Evolutionary conservation across 2,888 invertebrate species (phyloP).

Genomic region (Microplitis manilae): DNA sequence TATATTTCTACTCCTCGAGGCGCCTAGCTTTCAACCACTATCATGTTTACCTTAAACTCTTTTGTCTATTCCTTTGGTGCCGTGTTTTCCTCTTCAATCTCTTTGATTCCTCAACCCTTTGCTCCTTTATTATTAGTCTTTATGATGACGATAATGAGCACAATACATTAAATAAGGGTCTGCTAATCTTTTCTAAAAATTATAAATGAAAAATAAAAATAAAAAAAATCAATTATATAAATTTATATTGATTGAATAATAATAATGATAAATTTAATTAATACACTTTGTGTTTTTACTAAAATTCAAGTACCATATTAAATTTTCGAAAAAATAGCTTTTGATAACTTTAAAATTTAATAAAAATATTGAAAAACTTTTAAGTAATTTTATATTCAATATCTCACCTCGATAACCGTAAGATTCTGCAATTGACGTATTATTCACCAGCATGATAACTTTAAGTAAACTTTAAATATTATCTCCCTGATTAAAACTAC

Average conservation of each 20-base stretch:
- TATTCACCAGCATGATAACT: constrained; percentile 17
- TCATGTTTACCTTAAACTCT: constrained; percentile 25
- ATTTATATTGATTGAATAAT: not conserved
- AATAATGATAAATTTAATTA: not conserved
- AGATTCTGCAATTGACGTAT: constrained; percentile 27
- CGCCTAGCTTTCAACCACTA: constrained; percentile 11
- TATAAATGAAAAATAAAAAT: not conserved
- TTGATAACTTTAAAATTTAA: not conserved
- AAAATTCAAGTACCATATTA: constrained; percentile 2
- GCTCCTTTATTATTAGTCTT: not conserved
- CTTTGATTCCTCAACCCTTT: constrained; percentile 5
- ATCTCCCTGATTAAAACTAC: constrained; percentile 20
- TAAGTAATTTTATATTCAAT: constrained; percentile 29
- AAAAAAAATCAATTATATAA: not conserved
- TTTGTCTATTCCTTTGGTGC: constrained; percentile 26
- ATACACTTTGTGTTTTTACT: not conserved
- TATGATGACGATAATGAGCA: not conserved
- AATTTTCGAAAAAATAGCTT: constrained; percentile 1
- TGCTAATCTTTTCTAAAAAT: not conserved
- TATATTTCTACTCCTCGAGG: not conserved
- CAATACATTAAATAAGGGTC: not conserved
- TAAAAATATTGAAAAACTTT: constrained; percentile 6
- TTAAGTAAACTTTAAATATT: constrained; percentile 18
- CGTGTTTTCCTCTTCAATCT: constrained; percentile 3
- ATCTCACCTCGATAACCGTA: constrained; percentile 21